Conservation (phyloP, 53 echinoderm and acorn worm genomes). For the Luidia sarsii region DNA sequence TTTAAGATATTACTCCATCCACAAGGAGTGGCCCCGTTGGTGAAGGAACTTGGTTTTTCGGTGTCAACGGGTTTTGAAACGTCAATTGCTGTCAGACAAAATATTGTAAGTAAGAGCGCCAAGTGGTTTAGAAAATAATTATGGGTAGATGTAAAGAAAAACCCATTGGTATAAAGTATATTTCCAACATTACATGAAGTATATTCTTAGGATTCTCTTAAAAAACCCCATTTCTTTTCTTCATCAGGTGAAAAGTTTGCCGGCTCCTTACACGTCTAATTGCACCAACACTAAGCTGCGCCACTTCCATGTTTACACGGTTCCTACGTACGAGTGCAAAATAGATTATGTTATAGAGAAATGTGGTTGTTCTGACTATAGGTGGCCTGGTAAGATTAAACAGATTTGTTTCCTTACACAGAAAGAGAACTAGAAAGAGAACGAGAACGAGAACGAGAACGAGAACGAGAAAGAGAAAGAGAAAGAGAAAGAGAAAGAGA, state of each 20-base stretch:
- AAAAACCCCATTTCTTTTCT: no score
- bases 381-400: conserved; percentile 55
- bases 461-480: no score
- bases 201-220: no score
- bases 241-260: conserved; percentile 51
- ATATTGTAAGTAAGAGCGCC: conserved; percentile 47
- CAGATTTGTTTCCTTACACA: no score
- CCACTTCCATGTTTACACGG: conserved; percentile 40
- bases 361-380: conserved; percentile 68
- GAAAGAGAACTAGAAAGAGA: no score
- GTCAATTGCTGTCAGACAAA: conserved; percentile 26
- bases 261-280: conserved; percentile 52
- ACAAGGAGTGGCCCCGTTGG: conserved; percentile 55
- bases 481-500: no score
- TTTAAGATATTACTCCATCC: conserved; percentile 62
- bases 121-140: no score
- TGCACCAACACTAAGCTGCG: conserved; percentile 46
- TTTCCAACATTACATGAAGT: no score
- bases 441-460: no score
- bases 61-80: conserved; percentile 65
- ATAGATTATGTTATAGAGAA: conserved; percentile 5
- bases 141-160: no score
- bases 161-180: no score
- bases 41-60: conserved; percentile 60
- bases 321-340: conserved; percentile 46